Evolutionary conservation across 2,888 invertebrate genomes (phyloP), one percentile per base, ranked within the genome.

Genomic region (Trachelus stipa): DNA sequence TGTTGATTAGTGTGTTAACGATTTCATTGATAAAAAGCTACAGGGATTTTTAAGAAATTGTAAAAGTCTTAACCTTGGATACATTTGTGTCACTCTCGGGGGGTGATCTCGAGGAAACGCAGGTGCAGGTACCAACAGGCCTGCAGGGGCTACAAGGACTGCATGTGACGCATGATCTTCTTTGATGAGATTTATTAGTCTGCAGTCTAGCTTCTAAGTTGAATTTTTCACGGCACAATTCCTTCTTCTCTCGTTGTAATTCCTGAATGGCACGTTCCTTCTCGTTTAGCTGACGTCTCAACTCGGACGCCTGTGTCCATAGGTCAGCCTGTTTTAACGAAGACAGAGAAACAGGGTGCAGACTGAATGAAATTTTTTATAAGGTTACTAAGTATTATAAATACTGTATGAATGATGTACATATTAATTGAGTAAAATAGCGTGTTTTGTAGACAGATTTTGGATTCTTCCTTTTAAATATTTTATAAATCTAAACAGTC

Each of bases 201-300:
- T 92, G 92, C n/a, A 93, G 81, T 81, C 91, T 88, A 2, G 88
- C 84, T 85, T 92, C 89, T 40, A 93, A 84, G 78, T 90, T 90
- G 68, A 90, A 90, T 80, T 92, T 93, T 77, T 93, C 92, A 34
- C 90, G 88, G 34, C 83, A 87, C 34, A 93, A 82, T 35, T 91
- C 91, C 75, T 90, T 90, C 73, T 92, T 91, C 81, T 93, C 92
- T 30, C 91, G 90, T 81, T 93, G 91, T 4, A 93, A 85, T 73
- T 90, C 88, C 12, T 87, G 82, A 34, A 93, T 86, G 56, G 85
- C 83, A 69, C 90, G 90, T 77, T 93, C 92, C 80, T 91, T 92
- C 69, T 92, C 92, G 78, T 87, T 87, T 33, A 93, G 84, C 78
- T 91, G 90, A 56, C 88, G 85, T 73, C 87, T 88, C 78, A 92